These are phyloP conservation scores for Bufo gargarizans DNA, from an alignment of 2,113 vertebrate genomes.

Conservation along the genomic window DNA sequence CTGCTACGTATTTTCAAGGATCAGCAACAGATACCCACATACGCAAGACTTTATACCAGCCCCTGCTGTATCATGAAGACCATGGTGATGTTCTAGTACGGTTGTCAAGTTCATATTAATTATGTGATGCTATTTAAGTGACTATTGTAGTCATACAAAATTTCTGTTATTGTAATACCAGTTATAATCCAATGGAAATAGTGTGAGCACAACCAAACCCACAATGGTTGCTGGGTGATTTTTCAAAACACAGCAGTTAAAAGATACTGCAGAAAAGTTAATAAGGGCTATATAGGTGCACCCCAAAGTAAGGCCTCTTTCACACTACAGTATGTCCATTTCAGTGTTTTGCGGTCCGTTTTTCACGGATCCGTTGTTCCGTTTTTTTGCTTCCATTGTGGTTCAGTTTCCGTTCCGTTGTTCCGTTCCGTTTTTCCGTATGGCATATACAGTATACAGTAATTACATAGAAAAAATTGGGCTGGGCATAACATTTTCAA, in stretches of 20 bases:
- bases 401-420: too few relatives aligned
- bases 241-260: not conserved
- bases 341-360: too few relatives aligned
- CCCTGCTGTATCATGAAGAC: conserved; percentile 90
- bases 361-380: too few relatives aligned
- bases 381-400: too few relatives aligned
- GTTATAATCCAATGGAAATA: not conserved
- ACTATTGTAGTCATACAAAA: not conserved
- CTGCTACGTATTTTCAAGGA: conserved; percentile 92
- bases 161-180: not conserved
- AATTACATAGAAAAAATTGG: too few relatives aligned
- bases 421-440: too few relatives aligned
- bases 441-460: too few relatives aligned
- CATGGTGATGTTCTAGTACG: conserved; percentile 82
- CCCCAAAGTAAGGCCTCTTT: too few relatives aligned
- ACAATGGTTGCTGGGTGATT: not conserved
- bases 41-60: conserved; percentile 79
- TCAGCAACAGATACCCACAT: conserved; percentile 80
- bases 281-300: not conserved
- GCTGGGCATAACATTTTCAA: too few relatives aligned
- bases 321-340: too few relatives aligned
- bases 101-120: conserved; percentile 1
- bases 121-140: not conserved
- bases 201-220: not conserved
- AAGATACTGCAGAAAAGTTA: not conserved